phyloP scores from a whole-genome alignment of 2,797 vertebrate species.

The Neosilurus mollespiculum region DNA sequence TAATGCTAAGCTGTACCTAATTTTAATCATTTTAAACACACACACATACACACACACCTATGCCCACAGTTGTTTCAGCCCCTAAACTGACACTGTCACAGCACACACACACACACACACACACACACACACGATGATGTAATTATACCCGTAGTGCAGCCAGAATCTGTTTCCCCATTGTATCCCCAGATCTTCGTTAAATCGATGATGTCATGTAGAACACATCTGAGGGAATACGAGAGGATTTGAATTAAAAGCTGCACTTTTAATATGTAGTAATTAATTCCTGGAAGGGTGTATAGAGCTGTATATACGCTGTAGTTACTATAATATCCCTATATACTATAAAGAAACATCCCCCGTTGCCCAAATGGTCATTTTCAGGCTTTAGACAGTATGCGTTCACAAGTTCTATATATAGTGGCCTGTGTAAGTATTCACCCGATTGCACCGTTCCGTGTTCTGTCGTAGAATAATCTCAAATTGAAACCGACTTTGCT shows the following conservation, averaged over 20 bases:
- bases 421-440: not conserved
- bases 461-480: not conserved
- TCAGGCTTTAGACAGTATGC: not conserved
- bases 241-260: not conserved
- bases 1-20: not conserved
- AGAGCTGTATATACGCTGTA: no score
- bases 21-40: no score
- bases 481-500: not conserved
- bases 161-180: constrained; percentile 13
- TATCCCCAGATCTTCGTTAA: constrained; percentile 7
- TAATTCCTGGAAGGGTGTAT: not conserved
- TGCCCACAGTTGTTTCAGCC: not conserved
- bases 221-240: not conserved
- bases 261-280: not conserved
- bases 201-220: constrained; percentile 28
- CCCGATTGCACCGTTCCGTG: not conserved
- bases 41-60: not conserved
- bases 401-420: not conserved
- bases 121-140: not conserved
- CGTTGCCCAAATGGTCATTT: not conserved
- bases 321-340: no score
- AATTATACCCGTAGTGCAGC: not conserved
- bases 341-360: not conserved
- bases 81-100: not conserved
- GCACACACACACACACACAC: constrained; percentile 1